Evolutionary conservation across 2,797 vertebrate genomes (phyloP), one percentile per base, ranked within the genome.

Genomic region (Salarias fasciatus): DNA sequence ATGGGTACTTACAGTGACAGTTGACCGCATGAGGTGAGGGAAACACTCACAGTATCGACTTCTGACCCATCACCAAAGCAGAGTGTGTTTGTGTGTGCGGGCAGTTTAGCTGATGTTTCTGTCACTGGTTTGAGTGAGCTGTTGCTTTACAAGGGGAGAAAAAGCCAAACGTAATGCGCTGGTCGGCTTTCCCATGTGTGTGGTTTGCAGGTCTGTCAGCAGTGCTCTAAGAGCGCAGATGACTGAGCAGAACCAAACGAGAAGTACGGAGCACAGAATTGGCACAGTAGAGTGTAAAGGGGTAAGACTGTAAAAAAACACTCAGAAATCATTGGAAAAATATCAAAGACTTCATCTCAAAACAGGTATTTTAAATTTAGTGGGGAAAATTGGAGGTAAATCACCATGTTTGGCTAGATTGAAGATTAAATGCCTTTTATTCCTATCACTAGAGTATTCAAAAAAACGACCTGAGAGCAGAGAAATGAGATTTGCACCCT

Each of bases 201-300:
- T 71, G 76, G 72, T 86, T 87, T 77, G 64, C 75, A 53, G 73
- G 44, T 84, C 80, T 82, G 80, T 89, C 89, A 86, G 83, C 84
- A 65, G 69, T 31, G 30, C 35, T 47, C 30, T 56, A 70, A 74
- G 36, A 80, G 64, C 54, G 12, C 58, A 72, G 72, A 82, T 82
- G 82, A 89, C 57, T 77, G 86, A 86, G 47, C 76, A 53, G 61
- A 82, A 61, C 71, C 75, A 82, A 82, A 75, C 64, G 45, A 54
- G 79, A 85, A 69, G 14, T 35, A 36, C 4, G 10, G 55, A 53
- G 56, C 57, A 55, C 44, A 46, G 69, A 77, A 71, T 11, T 49
- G 54, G 40, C 60, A 37, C 58, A 6, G 33, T 2, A 42, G 69
- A 45, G 52, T 51, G 80, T 15, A 24, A 31, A 46, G 6, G 44